Percentiles rank a stretch among this genome's conserved stretches.
Conservation (phyloP, 2,797 vertebrate genomes). For the Phoebastria nigripes region DNA sequence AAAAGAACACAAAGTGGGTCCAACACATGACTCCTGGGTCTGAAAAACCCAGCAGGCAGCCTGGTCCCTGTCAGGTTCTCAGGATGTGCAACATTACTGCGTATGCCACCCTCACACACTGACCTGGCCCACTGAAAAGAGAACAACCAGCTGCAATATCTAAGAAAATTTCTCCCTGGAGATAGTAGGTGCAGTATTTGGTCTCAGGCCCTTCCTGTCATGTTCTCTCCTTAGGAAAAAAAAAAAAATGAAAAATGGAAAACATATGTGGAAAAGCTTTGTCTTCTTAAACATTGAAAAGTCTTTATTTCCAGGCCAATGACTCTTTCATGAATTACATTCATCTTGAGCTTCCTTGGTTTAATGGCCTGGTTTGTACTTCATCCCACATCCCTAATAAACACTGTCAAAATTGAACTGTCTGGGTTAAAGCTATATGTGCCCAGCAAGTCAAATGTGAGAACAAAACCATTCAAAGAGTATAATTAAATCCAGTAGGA, state of each 20-base stretch:
- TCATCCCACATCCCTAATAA: neutral
- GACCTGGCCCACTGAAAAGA: neutral
- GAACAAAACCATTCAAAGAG: neutral
- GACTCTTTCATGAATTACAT: neutral
- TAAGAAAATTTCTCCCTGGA: neutral
- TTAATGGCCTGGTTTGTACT: neutral
- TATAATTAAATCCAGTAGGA: neutral
- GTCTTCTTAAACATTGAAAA: neutral
- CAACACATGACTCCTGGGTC: neutral
- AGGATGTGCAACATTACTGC: neutral
- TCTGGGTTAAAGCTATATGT: neutral
- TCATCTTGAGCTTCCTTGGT: neutral
- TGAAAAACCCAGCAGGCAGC: neutral
- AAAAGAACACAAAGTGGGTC: neutral
- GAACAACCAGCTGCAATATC: neutral
- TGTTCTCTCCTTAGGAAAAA: neutral
- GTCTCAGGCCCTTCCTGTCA: neutral
- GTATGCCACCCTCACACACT: neutral
- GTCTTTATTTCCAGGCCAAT: neutral
- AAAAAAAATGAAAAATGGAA: neutral
- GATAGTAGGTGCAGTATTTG: neutral
- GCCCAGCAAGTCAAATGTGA: neutral
- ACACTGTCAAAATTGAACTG: neutral
- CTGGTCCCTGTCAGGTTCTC: neutral
- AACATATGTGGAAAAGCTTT: neutral